Evolutionary conservation across 2,888 invertebrate genomes (phyloP).

Genomic region (Erebia aethiops): DNA sequence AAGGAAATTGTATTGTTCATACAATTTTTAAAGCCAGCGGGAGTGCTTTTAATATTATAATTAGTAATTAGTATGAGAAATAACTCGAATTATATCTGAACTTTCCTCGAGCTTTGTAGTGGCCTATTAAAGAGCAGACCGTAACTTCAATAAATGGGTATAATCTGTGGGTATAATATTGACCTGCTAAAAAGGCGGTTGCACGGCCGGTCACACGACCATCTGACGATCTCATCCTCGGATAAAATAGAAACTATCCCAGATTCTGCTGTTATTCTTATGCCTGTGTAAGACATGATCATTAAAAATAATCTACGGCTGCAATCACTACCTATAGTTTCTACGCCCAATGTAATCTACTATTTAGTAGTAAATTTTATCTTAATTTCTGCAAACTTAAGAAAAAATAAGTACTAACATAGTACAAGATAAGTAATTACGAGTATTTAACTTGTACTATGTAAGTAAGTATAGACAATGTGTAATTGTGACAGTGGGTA

Average conservation of each 20-base stretch:
- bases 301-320: not conserved
- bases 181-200: conserved; percentile 63
- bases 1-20: too few species aligned
- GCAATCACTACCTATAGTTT: not conserved
- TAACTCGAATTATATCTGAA: not conserved
- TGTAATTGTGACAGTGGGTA: too few species aligned
- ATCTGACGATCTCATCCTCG: conserved; percentile 37
- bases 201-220: conserved; percentile 60
- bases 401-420: not conserved
- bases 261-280: not conserved
- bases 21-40: too few species aligned
- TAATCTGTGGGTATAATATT: conserved; percentile 50
- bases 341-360: not conserved
- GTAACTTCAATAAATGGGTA: conserved; percentile 47
- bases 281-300: not conserved
- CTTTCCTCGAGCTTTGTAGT: conserved; percentile 10
- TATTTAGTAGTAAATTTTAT: too few species aligned
- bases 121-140: conserved; percentile 9
- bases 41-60: too few species aligned
- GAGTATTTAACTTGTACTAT: not conserved
- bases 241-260: conserved; percentile 18
- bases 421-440: too few species aligned
- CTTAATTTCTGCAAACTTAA: not conserved
- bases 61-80: not conserved
- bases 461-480: not conserved